Base-by-base conservation (phyloP, 1,140 invertebrate genomes). In the Fopius arisanus region DNA sequence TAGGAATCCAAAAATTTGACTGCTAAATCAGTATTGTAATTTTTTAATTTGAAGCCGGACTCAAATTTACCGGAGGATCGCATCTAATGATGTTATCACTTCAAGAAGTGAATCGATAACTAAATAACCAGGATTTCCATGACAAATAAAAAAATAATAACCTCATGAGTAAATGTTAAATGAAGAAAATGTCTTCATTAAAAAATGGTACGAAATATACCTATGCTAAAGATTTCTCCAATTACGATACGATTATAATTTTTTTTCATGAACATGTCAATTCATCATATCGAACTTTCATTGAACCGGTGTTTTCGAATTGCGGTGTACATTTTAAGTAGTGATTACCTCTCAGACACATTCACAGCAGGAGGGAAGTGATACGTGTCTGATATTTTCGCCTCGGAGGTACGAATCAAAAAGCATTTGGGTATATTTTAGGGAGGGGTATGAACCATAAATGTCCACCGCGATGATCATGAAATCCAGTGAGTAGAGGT, bases 391-490 rank as follows among this genome's bases (percentile, higher is more conserved):
- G 12, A 65, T 16, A 31, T 16, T 31, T 65, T 19, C n/a, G 12
- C 54, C 54, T 62, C 14, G 62, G 29, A 33, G 62, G 62, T 33
- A 65, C 6, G 54, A 59, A 59, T 59, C 19, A 59, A 59, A 59
- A 23, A 59, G 3, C 23, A 59, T 59, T 59, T 59, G 9, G 19
- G 19, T 4, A 23, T 59, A 26, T 59, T 28, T 59, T 59, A 26
- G n/a, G 14, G 54, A 59, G 54, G 21, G 2, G 14, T 23, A 31
- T 29, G 16, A 65, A 33, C 62, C 28, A n/a, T 65, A 65, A 29
- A 65, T 29, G 62, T 65, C 62, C 12, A 65, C 26, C 14, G 62
- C 33, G 62, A 65, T 65, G 62, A 65, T 31, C 62, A 65, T 65
- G 62, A 29, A 65, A 19, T 5, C 19, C 19, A 28, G 54, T 14